Percentiles rank a stretch among this genome's conserved stretches.
These are phyloP conservation scores for Manis pentadactyla DNA, from an alignment of 2,797 vertebrate genomes.

Conservation along the genomic window DNA sequence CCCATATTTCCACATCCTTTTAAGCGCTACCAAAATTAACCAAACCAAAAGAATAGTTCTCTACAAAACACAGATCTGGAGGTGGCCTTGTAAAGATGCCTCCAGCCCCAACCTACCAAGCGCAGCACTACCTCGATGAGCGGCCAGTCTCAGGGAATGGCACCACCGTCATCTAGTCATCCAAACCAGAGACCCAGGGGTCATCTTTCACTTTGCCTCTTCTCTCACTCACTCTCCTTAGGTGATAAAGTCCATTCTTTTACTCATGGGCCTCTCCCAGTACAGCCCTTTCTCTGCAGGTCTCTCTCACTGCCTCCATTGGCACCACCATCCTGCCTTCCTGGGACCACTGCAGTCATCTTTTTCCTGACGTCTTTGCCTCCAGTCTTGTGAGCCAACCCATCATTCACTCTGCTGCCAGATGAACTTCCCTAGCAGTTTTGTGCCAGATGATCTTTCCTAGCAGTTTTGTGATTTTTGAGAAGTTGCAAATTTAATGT, in stretches of 20 bases:
- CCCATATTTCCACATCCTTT: neutral
- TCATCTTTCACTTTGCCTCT: neutral
- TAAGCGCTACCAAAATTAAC: slow-evolving; percentile 10
- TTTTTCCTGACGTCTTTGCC: neutral
- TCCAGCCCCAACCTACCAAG: neutral
- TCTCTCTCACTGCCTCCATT: neutral
- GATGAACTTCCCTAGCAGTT: neutral
- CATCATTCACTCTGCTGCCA: neutral
- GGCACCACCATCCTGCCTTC: neutral
- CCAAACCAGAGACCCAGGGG: neutral
- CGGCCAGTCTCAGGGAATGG: neutral
- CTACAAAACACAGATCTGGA: neutral
- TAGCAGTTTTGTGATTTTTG: neutral
- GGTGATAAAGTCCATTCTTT: neutral
- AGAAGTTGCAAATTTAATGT: slow-evolving; percentile 5
- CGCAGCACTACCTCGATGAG: neutral
- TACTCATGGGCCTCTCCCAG: neutral
- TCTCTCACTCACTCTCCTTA: neutral
- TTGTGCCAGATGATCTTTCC: neutral
- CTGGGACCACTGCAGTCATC: neutral
- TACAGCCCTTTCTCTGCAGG: neutral
- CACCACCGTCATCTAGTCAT: neutral
- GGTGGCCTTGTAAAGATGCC: neutral
- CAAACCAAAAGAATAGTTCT: slow-evolving; percentile 8
- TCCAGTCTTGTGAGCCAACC: neutral